phyloP scores from a whole-genome alignment of 2,113 vertebrate species.

The Proterorhinus semilunaris region DNA sequence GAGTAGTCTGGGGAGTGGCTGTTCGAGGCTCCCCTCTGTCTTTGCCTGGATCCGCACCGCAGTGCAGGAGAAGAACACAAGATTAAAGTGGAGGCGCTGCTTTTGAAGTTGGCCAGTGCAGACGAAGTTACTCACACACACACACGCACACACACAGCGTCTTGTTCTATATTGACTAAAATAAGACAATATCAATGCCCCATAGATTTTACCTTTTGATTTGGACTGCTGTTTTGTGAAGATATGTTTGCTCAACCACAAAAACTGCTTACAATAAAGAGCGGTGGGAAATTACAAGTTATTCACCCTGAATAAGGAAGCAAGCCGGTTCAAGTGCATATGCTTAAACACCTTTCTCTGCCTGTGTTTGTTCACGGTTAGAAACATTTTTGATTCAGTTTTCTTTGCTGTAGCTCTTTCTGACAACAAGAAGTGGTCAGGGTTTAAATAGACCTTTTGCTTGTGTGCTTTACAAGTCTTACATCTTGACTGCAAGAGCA shows the following conservation, averaged over 20 bases:
- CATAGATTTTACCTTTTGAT: constrained; percentile 59
- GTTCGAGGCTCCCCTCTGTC: constrained; percentile 46
- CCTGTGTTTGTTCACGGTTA: no score
- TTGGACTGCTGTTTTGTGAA: constrained; percentile 52
- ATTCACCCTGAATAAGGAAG: no score
- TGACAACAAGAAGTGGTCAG: no score
- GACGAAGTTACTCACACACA: constrained; percentile 27
- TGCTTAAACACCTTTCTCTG: no score
- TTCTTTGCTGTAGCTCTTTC: no score
- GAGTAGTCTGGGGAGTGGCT: constrained; percentile 49
- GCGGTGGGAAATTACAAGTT: no score
- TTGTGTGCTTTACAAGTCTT: no score
- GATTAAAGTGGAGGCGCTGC: constrained; percentile 67
- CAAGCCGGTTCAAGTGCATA: no score
- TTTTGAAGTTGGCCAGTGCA: constrained; percentile 71
- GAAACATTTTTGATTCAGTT: no score
- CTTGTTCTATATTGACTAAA: constrained; percentile 48
- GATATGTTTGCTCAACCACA: constrained; percentile 28
- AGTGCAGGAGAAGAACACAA: constrained; percentile 64
- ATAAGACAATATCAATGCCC: constrained; percentile 54
- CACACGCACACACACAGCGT: constrained; percentile 23
- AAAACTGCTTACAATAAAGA: not conserved
- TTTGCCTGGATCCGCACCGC: constrained; percentile 62
- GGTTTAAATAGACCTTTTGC: no score
- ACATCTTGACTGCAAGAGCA: no score